Evolutionary conservation across 2,797 vertebrate species (phyloP), one percentile per base, ranked within the genome.

Genomic region (Etheostoma nigrum): DNA sequence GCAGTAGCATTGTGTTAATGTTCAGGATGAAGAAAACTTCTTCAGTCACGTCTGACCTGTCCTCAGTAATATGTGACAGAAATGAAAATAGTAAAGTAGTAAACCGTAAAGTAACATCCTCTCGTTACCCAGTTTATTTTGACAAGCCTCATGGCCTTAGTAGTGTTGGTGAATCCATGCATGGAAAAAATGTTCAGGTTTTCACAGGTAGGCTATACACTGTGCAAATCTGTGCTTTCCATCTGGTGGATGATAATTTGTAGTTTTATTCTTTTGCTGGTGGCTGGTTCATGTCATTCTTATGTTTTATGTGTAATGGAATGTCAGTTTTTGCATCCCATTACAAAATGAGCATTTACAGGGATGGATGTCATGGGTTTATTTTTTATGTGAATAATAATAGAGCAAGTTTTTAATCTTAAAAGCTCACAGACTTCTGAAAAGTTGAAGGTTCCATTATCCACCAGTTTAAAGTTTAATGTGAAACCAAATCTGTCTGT

Each of bases 351-450:
- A 70, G 25, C 76, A 70, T 52, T 49, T 23, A 8, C 73, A 81
- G 74, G 83, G 81, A 48, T 87, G 81, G 86, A 76, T 84, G 84
- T 86, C 61, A 49, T 19, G 49, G 27, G 0, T 45, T n/a, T 23
- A 40, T 7, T 21, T 6, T 8, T 27, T n/a, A 21, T 16, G 1
- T 45, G 44, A 23, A 69, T 57, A 44, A 30, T 48, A 58, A 30
- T 48, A 57, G 6, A 48, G 42, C 8, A 13, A 10, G 0, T 25
- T 36, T 47, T n/a, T 54, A 33, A 72, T 3, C 27, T 49, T 12
- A 45, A 21, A 36, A 60, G n/a, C 14, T 48, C 3, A 18, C 15
- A 27, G 16, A 47, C n/a, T 6, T 1, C 11, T 18, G 18, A 44
- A 33, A 23, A 16, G 23, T 58, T 36, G 48, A 57, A 49, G 6